A percentile compares a stretch with the other conserved stretches of the same genome.
These are phyloP conservation scores for Drosophila antonietae DNA, from an alignment of 2,888 invertebrate genomes.

Conservation along the genomic window DNA sequence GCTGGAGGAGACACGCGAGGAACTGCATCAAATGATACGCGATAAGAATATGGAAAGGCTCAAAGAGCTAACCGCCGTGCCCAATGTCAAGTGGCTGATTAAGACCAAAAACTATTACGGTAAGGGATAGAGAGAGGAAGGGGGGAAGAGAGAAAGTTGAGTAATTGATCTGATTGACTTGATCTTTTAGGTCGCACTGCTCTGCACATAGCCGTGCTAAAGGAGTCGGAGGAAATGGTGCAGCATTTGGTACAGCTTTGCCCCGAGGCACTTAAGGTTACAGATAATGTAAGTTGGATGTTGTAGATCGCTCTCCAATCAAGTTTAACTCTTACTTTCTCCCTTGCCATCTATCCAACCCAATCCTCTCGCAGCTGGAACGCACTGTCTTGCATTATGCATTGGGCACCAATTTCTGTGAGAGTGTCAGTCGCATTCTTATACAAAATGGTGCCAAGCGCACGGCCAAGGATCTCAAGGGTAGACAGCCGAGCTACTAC, in stretches of 20 bases:
- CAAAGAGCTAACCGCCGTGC: slow-evolving; percentile 85
- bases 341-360: too few species aligned
- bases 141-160: neutral
- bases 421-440: slow-evolving; percentile 91
- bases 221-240: slow-evolving; percentile 92
- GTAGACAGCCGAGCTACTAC: slow-evolving; percentile 95
- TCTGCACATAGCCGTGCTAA: slow-evolving; percentile 94
- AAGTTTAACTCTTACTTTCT: too few species aligned
- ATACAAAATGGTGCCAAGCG: slow-evolving; percentile 93
- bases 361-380: slow-evolving; percentile 88
- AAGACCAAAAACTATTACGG: slow-evolving; percentile 84
- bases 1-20: slow-evolving; percentile 92
- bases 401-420: slow-evolving; percentile 94
- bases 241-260: slow-evolving; percentile 90
- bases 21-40: slow-evolving; percentile 90
- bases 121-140: slow-evolving; percentile 35
- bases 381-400: slow-evolving; percentile 95
- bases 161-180: neutral
- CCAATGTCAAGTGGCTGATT: slow-evolving; percentile 80
- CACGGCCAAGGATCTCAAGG: slow-evolving; percentile 93
- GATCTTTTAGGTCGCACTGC: slow-evolving; percentile 88
- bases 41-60: slow-evolving; percentile 87
- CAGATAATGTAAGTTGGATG: slow-evolving; percentile 90
- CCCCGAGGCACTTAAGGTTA: slow-evolving; percentile 90
- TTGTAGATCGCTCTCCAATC: neutral